Evolutionary conservation across 2,888 invertebrate species (phyloP).

Genomic region (Cacoxenus indagator): DNA sequence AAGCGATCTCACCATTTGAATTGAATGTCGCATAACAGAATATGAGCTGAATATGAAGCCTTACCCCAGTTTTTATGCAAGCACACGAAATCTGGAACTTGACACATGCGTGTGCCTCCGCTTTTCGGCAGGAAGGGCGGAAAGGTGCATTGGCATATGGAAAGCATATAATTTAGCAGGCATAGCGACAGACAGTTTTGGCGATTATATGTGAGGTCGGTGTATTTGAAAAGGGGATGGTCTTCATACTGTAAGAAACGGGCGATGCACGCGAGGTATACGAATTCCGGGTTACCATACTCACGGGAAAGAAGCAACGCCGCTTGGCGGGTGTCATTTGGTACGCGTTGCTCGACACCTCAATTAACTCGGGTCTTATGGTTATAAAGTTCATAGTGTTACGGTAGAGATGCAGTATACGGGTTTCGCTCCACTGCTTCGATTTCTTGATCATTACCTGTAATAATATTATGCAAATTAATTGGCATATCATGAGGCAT

Average conservation of each 20-base stretch:
- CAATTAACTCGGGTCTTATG: slow-evolving; percentile 51
- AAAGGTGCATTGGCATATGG: slow-evolving; percentile 60
- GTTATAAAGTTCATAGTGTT: slow-evolving; percentile 56
- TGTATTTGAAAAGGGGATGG: slow-evolving; percentile 32
- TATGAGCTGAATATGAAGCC: not conserved
- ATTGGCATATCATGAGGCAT: not conserved
- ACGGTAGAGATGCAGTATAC: slow-evolving; percentile 42
- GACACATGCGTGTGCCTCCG: slow-evolving; percentile 46
- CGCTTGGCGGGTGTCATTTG: slow-evolving; percentile 44
- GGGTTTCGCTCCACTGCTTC: slow-evolving; percentile 49
- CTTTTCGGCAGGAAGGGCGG: slow-evolving; percentile 51
- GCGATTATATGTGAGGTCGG: slow-evolving; percentile 48
- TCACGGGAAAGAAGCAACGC: slow-evolving; percentile 59
- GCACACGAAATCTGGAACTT: slow-evolving; percentile 56
- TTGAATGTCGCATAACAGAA: not conserved
- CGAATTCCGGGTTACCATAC: not conserved
- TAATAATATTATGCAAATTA: not conserved
- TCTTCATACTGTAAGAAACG: slow-evolving; percentile 46
- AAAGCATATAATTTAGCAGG: slow-evolving; percentile 49
- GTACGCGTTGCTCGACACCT: slow-evolving; percentile 46
- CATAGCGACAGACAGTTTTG: slow-evolving; percentile 61
- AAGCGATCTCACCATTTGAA: too few species aligned
- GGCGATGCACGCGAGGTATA: not conserved
- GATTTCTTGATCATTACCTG: slow-evolving; percentile 59
- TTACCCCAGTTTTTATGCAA: slow-evolving; percentile 50